Percentiles rank a stretch among this genome's conserved stretches.
These are phyloP conservation scores for Pterocles orientalis DNA, from an alignment of 2,113 vertebrate genomes.

Conservation along the genomic window DNA sequence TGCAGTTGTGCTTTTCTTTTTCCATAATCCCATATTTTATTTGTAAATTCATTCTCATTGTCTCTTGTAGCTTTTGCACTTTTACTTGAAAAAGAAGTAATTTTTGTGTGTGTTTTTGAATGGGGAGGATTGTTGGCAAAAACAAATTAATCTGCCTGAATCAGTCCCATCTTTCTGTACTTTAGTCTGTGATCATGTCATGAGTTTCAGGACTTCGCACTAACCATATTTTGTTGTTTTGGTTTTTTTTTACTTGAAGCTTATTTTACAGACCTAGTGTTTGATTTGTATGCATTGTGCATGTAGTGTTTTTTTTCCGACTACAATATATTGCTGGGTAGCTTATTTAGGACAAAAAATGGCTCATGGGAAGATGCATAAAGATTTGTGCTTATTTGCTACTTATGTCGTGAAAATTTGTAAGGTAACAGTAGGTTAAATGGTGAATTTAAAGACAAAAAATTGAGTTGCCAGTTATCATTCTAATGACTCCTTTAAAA, in stretches of 20 bases:
- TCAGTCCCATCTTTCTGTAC: slow-evolving; percentile 88
- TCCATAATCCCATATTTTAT: slow-evolving; percentile 77
- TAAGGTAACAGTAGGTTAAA: slow-evolving; percentile 30
- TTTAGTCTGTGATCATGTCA: slow-evolving; percentile 88
- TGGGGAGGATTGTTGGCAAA: slow-evolving; percentile 88
- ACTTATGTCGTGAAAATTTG: slow-evolving; percentile 51
- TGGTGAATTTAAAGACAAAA: slow-evolving; percentile 29
- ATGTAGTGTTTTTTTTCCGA: slow-evolving; percentile 81
- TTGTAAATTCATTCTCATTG: slow-evolving; percentile 82
- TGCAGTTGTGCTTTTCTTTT: slow-evolving; percentile 87
- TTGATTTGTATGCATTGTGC: slow-evolving; percentile 86
- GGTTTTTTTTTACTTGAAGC: slow-evolving; percentile 77
- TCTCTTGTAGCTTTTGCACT: slow-evolving; percentile 83
- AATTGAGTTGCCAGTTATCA: neutral
- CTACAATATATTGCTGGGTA: slow-evolving; percentile 78
- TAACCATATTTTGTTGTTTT: slow-evolving; percentile 77
- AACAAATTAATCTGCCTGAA: slow-evolving; percentile 87
- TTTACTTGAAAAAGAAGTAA: slow-evolving; percentile 80
- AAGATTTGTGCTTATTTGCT: slow-evolving; percentile 79
- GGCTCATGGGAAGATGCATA: slow-evolving; percentile 88
- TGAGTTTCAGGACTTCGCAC: slow-evolving; percentile 85
- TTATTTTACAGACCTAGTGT: slow-evolving; percentile 84
- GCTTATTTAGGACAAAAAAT: slow-evolving; percentile 77
- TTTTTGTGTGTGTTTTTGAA: slow-evolving; percentile 86
- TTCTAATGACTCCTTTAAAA: neutral